Evolutionary conservation across 2,797 vertebrate genomes (phyloP).

Genomic region (Apogon hyalosoma): DNA sequence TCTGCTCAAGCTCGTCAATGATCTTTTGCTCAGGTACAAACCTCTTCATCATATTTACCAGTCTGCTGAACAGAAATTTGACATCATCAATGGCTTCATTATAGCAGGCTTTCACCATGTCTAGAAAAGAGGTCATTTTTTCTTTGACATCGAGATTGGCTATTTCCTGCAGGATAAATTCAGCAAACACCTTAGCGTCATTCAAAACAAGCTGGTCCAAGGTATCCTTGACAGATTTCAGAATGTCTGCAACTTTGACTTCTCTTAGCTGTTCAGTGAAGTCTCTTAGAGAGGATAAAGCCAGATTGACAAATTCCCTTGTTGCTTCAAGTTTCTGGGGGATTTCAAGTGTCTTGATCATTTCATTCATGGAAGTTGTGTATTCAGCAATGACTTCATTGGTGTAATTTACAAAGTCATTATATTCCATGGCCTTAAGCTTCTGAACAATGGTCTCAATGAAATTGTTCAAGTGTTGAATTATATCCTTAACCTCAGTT

Average conservation of each 20-base stretch:
- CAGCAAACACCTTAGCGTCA: slow-evolving; percentile 76
- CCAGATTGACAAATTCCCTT: slow-evolving; percentile 77
- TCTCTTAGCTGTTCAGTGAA: slow-evolving; percentile 81
- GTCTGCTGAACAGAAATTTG: slow-evolving; percentile 58
- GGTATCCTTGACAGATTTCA: slow-evolving; percentile 82
- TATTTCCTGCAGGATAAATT: slow-evolving; percentile 82
- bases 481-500: slow-evolving; percentile 83
- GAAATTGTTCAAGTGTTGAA: slow-evolving; percentile 83
- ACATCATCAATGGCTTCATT: slow-evolving; percentile 51
- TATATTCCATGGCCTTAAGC: slow-evolving; percentile 88
- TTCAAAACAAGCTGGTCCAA: slow-evolving; percentile 74
- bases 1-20: slow-evolving; percentile 21
- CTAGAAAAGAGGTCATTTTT: slow-evolving; percentile 72
- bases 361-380: slow-evolving; percentile 80
- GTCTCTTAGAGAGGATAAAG: slow-evolving; percentile 63
- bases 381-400: slow-evolving; percentile 81
- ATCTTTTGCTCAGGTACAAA: slow-evolving; percentile 76
- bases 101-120: slow-evolving; percentile 73
- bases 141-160: slow-evolving; percentile 81
- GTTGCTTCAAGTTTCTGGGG: slow-evolving; percentile 86
- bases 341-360: slow-evolving; percentile 86
- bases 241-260: slow-evolving; percentile 81
- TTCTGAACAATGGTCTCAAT: slow-evolving; percentile 78
- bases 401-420: slow-evolving; percentile 82
- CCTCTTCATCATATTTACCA: slow-evolving; percentile 18